phyloP scores from a whole-genome alignment of 2,797 vertebrate genomes.

The Cirrhinus molitorella region DNA sequence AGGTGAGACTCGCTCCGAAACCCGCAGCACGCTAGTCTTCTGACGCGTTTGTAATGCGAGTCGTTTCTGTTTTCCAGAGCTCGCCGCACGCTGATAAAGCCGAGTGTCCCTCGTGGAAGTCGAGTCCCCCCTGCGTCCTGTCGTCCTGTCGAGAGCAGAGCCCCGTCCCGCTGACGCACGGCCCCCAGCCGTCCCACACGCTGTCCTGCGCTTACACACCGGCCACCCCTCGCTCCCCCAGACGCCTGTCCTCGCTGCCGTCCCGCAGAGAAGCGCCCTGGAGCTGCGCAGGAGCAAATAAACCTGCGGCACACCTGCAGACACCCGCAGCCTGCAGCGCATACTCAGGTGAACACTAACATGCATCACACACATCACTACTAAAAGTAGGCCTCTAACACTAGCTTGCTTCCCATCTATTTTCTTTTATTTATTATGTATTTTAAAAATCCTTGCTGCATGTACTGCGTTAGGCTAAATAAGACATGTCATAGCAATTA shows the following conservation, averaged over 20 bases:
- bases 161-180: slow-evolving; percentile 57
- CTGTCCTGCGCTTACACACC: slow-evolving; percentile 83
- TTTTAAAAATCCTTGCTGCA: too few species aligned
- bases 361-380: slow-evolving; percentile 49
- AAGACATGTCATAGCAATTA: too few species aligned
- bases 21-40: background rate
- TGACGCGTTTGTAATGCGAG: background rate
- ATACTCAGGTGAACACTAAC: slow-evolving; percentile 44
- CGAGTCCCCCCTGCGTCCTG: slow-evolving; percentile 73
- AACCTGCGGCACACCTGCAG: slow-evolving; percentile 68
- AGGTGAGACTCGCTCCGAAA: slow-evolving; percentile 75
- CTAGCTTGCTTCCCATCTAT: too few species aligned
- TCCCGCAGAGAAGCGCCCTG: slow-evolving; percentile 72
- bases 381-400: too few species aligned
- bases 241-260: slow-evolving; percentile 82
- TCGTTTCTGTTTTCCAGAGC: slow-evolving; percentile 69
- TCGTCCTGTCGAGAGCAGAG: slow-evolving; percentile 77
- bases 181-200: slow-evolving; percentile 69
- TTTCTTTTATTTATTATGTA: too few species aligned
- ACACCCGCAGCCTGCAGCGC: slow-evolving; percentile 67
- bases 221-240: slow-evolving; percentile 66
- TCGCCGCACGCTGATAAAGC: slow-evolving; percentile 80
- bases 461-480: too few species aligned
- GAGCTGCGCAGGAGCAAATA: slow-evolving; percentile 73
- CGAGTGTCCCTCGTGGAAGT: slow-evolving; percentile 85